Evolutionary conservation across 2,797 vertebrate genomes (phyloP), one percentile per base, ranked within the genome.

Genomic region (Hirundo rustica): DNA sequence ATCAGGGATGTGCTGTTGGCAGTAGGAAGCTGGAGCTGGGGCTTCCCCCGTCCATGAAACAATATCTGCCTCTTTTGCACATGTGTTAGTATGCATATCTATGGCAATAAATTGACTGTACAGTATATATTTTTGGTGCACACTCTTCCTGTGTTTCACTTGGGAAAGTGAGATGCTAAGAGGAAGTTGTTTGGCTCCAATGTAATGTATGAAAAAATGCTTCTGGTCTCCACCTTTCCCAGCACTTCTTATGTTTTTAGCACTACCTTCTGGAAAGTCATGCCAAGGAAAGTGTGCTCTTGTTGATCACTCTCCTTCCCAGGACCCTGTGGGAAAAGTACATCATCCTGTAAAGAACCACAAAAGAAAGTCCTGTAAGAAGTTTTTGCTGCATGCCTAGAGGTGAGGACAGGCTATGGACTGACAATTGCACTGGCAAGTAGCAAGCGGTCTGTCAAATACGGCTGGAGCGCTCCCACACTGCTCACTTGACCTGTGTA

Each of bases 391-490:
- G 62, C 32, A 3, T 19, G 13, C 18, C 15, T 44, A 3, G 42
- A 30, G 18, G 44, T 16, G 74, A 82, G 45, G 48, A 85, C 55
- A 47, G 30, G 34, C 45, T 55, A 1, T 8, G 32, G 27, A 30
- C 66, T 75, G 47, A 11, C 11, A 29, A 47, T 57, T n/a, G 53
- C 58, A 7, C 4, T 26, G 57, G 53, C 55, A 51, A 16, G 57
- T 82, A 71, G 38, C 45, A 68, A 73, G 74, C 45, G 22, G 14
- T 8, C 3, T 36, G 47, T 88, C 70, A 54, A 36, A 84, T 20
- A 36, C 0, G 0, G 17, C 47, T 70, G 22, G 8, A 70, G 64
- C 32, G 30, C 58, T 74, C 34, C 58, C 38, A 9, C 0, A 1
- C 38, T n/a, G 29, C 44, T 16, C 47, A 12, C 80, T 78, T 91